Base-by-base conservation (phyloP, 2,113 vertebrate species). In the Sinosuthora webbiana region DNA sequence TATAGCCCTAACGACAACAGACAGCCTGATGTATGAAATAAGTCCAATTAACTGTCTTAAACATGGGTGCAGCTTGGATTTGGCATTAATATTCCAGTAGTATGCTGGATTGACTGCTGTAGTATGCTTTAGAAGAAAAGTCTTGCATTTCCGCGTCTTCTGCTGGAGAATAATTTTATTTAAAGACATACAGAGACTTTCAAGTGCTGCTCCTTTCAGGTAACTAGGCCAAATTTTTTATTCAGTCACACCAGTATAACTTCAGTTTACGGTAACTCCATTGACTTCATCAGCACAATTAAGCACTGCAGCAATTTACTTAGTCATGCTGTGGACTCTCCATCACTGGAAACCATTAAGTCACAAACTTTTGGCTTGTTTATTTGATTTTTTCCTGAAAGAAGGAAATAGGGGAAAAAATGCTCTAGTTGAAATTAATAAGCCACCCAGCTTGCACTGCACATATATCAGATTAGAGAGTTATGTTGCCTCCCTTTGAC, bases 141-240 rank as follows among this genome's bases (percentile, higher is more conserved):
- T 23, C 49, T 92, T 87, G 83, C 53, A 42, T 75, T 86, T 96
- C 83, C 0, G 0, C 10, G 2, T 53, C 79, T 87, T 92, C 69
- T 5, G 2, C 60, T 65, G 49, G 65, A 91, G 57, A 96, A 83
- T 81, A 71, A 89, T 81, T 94, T 90, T 78, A 92, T 88, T 74
- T 92, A 70, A 93, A 95, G 71, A 68, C 21, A 56, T 27, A 57
- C 24, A 83, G 79, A 81, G 52, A 71, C 85, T 94, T 93, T 91
- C 92, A 93, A 96, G 92, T 28, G 64, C 85, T 86, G 41, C 44
- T 83, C 9, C 56, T 86, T 70, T 92, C 0, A 4, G 90, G 79
- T 96, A 96, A 95, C 71, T 92, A 93, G 93, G 92, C 47, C 88
- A 94, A 83, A 45, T 83, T 86, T 85, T 71, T 50, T 84, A 76